Conservation (phyloP, 2,888 invertebrate species). For the Ophion ventricosus region DNA sequence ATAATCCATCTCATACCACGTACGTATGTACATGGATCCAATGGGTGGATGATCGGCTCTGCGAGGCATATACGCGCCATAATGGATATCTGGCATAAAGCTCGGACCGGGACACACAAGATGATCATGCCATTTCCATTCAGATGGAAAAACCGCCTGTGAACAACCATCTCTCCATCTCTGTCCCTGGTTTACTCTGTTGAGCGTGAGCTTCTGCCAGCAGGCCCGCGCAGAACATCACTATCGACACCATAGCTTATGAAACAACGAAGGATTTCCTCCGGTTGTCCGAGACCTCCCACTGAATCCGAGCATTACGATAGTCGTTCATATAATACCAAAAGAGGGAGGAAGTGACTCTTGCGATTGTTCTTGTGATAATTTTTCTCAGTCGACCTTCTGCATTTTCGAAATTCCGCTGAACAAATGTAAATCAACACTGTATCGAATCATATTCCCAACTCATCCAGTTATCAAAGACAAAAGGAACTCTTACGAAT, state of each 20-base stretch:
- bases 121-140: conserved; percentile 60
- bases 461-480: no score
- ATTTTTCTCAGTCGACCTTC: background rate
- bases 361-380: background rate
- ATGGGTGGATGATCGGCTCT: conserved; percentile 45
- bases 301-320: conserved; percentile 22
- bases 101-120: conserved; percentile 41
- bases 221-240: conserved; percentile 18
- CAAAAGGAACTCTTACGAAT: no score
- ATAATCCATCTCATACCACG: conserved; percentile 52
- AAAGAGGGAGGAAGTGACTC: background rate
- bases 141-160: conserved; percentile 46
- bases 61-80: conserved; percentile 44
- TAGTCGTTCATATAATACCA: conserved; percentile 5
- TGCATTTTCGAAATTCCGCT: no score
- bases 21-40: conserved; percentile 21
- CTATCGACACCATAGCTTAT: conserved; percentile 20
- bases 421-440: background rate
- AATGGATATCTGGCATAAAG: conserved; percentile 53
- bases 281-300: conserved; percentile 31
- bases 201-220: conserved; percentile 27
- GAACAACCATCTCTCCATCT: conserved; percentile 9
- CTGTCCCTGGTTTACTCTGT: background rate
- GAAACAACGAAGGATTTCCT: conserved; percentile 48
- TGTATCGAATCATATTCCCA: background rate